phyloP scores from a whole-genome alignment of 2,797 vertebrate species.

The Buceros bicornis region DNA sequence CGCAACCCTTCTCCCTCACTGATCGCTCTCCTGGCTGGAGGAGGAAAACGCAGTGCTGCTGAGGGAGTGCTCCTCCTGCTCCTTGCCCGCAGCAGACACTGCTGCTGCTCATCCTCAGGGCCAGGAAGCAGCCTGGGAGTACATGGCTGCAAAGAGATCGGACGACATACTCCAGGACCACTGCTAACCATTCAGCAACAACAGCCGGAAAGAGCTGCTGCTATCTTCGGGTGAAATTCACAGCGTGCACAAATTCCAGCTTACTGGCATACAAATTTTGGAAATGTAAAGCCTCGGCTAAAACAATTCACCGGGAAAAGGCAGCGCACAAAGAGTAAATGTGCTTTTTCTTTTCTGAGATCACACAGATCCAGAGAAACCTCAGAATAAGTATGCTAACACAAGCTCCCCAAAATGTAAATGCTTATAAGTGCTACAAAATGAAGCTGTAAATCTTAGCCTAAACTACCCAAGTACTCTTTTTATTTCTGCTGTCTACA shows the following conservation, averaged over 20 bases:
- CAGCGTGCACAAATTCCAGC: not conserved
- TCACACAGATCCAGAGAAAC: not conserved
- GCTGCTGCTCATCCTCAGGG: not conserved
- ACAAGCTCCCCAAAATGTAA: not conserved
- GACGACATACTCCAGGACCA: accelerated
- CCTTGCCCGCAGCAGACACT: accelerated
- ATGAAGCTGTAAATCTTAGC: not conserved
- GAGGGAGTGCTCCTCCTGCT: accelerated
- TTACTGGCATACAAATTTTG: not conserved
- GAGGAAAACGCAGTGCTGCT: accelerated
- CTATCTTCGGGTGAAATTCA: not conserved
- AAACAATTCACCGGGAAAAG: not conserved
- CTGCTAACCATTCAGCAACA: not conserved
- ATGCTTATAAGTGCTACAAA: not conserved
- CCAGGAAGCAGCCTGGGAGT: accelerated
- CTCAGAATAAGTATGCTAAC: not conserved
- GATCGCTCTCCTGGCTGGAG: not conserved
- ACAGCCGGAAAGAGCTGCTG: not conserved
- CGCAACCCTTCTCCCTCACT: too few species aligned
- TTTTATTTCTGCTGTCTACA: not conserved
- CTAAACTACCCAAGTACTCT: not conserved
- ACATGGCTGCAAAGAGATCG: not conserved
- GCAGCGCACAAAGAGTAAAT: accelerated
- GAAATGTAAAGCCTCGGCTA: not conserved
- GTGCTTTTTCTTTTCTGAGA: not conserved